phyloP scores from a whole-genome alignment of 2,888 invertebrate species.

The Invenusta paracnida region DNA sequence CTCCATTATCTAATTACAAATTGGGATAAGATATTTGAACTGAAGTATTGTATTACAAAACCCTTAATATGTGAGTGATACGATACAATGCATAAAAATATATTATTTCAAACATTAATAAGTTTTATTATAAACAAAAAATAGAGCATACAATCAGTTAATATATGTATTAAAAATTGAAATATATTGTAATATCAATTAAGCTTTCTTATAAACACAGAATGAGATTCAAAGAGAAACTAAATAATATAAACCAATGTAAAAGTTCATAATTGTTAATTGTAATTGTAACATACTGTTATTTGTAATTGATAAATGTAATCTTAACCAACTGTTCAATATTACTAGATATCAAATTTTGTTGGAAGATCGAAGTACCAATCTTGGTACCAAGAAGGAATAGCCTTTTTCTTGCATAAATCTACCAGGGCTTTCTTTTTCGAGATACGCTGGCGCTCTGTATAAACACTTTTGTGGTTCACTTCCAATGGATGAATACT shows the following conservation, averaged over 20 bases:
- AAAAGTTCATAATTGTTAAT: neutral
- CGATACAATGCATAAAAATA: neutral
- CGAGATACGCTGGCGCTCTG: no score
- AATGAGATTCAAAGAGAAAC: neutral
- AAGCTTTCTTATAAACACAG: neutral
- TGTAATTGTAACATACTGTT: neutral
- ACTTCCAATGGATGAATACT: neutral
- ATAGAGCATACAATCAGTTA: neutral
- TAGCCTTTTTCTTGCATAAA: neutral
- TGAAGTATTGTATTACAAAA: neutral
- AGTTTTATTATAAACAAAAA: neutral
- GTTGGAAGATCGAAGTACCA: neutral
- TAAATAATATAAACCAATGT: neutral
- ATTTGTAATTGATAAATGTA: neutral
- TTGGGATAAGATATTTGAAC: neutral
- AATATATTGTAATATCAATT: neutral
- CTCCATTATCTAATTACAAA: neutral
- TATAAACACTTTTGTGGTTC: neutral
- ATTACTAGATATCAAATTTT: neutral
- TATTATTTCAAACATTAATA: neutral
- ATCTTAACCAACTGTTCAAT: neutral
- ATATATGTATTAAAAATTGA: neutral
- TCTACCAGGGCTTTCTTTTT: neutral
- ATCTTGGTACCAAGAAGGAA: neutral
- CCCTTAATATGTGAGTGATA: neutral